Conservation (phyloP, 2,888 invertebrate species). For the Lepidocyrtinus sp. region DNA sequence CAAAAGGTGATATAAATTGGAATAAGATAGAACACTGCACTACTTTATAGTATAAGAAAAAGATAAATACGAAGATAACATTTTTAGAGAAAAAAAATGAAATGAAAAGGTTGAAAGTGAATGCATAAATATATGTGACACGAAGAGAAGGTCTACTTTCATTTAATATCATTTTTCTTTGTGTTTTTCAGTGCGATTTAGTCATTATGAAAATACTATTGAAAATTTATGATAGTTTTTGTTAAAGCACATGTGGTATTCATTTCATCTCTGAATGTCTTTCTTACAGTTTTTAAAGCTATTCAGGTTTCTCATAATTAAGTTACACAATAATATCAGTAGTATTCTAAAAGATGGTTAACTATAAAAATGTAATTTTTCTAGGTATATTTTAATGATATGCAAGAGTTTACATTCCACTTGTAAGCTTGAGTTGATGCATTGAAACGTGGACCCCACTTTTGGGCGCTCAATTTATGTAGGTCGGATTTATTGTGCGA, state of each 20-base stretch:
- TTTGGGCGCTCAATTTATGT: neutral
- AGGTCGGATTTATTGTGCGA: neutral
- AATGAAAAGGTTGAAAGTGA: no score
- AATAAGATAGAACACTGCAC: neutral
- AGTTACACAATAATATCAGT: neutral
- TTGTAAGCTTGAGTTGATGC: neutral
- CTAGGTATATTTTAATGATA: no score
- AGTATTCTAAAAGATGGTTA: neutral
- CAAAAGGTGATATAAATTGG: neutral
- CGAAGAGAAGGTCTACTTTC: no score
- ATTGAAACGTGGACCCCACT: neutral
- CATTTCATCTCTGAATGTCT: conserved; percentile 53
- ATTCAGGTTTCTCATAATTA: neutral
- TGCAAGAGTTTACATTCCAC: neutral
- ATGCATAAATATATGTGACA: neutral
- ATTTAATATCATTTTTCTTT: neutral
- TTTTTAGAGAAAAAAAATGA: neutral
- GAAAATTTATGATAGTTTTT: neutral
- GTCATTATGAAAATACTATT: neutral
- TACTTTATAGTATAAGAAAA: neutral
- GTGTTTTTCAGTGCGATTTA: neutral
- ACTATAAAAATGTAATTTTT: neutral
- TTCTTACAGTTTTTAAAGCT: conserved; percentile 35
- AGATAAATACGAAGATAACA: neutral
- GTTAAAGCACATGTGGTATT: conserved; percentile 56